These are phyloP conservation scores for Zygaena filipendulae DNA, from an alignment of 2,888 invertebrate species.

Conservation along the genomic window DNA sequence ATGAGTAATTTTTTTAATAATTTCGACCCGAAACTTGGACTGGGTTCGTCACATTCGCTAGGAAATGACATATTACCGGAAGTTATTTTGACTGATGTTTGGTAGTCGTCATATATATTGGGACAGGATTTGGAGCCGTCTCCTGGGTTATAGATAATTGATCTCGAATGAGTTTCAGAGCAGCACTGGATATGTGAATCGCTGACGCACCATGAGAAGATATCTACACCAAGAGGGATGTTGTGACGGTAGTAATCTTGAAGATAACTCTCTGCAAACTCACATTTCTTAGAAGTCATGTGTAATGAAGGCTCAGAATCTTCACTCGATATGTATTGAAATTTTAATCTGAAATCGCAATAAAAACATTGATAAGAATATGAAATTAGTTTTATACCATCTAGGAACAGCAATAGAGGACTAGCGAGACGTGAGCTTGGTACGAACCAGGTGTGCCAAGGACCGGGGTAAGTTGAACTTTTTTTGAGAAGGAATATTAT, in stretches of 20 bases:
- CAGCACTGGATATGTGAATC: conserved; percentile 29
- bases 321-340: conserved; percentile 28
- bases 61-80: no score
- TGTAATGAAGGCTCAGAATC: conserved; percentile 23
- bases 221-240: conserved; percentile 30
- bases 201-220: conserved; percentile 34
- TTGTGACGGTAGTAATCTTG: conserved; percentile 40
- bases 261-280: conserved; percentile 40
- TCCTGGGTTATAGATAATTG: conserved; percentile 24
- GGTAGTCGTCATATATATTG: conserved; percentile 35
- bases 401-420: neutral
- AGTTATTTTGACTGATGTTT: conserved; percentile 20
- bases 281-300: conserved; percentile 26
- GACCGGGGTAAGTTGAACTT: no score
- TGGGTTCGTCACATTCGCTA: no score
- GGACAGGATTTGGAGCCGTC: conserved; percentile 37
- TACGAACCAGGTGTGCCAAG: no score
- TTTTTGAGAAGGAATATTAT: no score
- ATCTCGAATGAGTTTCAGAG: conserved; percentile 25
- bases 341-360: conserved; percentile 31
- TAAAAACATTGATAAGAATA: conserved; percentile 2
- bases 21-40: no score
- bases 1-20: conserved; percentile 23
- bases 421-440: no score
- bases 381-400: neutral